Percentiles rank a stretch among this genome's conserved stretches.
phyloP scores from a whole-genome alignment of 2,113 vertebrate species.

The Gallinago jamesoni region DNA sequence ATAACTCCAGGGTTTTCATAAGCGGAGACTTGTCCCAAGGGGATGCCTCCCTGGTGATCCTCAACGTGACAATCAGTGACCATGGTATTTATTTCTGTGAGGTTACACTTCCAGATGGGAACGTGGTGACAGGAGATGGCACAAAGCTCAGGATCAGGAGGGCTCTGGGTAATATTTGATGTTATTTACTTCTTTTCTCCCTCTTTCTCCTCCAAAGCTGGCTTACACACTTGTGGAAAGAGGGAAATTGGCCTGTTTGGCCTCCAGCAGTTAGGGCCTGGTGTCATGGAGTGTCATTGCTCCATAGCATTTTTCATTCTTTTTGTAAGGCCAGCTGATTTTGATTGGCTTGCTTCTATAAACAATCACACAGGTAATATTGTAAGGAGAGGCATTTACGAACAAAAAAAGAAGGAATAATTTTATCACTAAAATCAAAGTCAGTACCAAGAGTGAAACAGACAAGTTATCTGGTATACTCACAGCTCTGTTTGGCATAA shows the following conservation, averaged over 20 bases:
- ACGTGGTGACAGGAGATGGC: conserved; percentile 52
- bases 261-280: not conserved
- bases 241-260: not conserved
- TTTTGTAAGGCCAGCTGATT: not conserved
- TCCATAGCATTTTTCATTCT: not conserved
- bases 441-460: not conserved
- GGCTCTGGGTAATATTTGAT: conserved; percentile 53
- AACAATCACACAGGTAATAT: not conserved
- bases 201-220: not conserved
- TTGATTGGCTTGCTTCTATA: not conserved
- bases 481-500: not conserved
- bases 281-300: not conserved
- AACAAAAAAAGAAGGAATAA: not conserved
- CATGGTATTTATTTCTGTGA: conserved; percentile 68
- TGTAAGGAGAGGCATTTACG: not conserved
- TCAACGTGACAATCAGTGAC: conserved; percentile 66
- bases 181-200: not conserved
- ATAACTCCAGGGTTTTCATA: conserved; percentile 57
- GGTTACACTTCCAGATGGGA: not conserved
- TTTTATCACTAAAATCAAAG: not conserved
- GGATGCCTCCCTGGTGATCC: conserved; percentile 61
- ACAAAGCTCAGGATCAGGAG: conserved; percentile 72
- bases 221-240: not conserved
- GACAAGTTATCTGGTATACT: not conserved
- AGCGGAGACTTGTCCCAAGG: conserved; percentile 57